phyloP scores from a whole-genome alignment of 2,888 invertebrate species.

The Toxonevra muliebris region DNA sequence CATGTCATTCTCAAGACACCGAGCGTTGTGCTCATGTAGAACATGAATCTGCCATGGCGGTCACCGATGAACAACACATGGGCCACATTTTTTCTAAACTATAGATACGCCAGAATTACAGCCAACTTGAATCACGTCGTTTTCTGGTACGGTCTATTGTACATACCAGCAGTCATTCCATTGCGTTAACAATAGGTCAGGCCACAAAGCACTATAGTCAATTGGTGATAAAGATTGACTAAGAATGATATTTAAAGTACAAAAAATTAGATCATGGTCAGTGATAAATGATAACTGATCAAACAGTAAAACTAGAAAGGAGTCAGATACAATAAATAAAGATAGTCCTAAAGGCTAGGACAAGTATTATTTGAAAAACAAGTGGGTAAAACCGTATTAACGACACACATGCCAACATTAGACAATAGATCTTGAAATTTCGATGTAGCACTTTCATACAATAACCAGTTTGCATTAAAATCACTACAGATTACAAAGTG shows the following conservation, averaged over 20 bases:
- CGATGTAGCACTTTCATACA: too few relatives aligned
- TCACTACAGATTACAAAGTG: too few relatives aligned
- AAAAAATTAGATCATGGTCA: constrained; percentile 29
- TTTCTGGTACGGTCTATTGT: too few relatives aligned
- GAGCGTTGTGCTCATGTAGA: too few relatives aligned
- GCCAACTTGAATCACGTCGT: too few relatives aligned
- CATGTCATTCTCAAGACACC: too few relatives aligned
- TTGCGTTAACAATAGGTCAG: background rate
- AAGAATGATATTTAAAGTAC: constrained; percentile 16
- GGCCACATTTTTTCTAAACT: too few relatives aligned
- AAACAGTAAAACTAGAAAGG: background rate
- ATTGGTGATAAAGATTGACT: background rate
- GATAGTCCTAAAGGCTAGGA: constrained; percentile 8
- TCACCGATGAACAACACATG: too few relatives aligned
- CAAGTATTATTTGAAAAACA: background rate
- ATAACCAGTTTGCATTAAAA: too few relatives aligned
- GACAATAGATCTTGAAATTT: background rate
- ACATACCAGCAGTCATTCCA: constrained; percentile 23
- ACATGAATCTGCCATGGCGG: too few relatives aligned
- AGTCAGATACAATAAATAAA: constrained; percentile 1
- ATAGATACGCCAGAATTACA: too few relatives aligned
- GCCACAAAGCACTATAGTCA: background rate
- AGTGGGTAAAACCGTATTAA: background rate
- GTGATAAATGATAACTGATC: constrained; percentile 24
- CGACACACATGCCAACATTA: background rate